Evolutionary conservation across 2,797 vertebrate genomes (phyloP), one percentile per base, ranked within the genome.

Genomic region (Cichlasoma orientale): DNA sequence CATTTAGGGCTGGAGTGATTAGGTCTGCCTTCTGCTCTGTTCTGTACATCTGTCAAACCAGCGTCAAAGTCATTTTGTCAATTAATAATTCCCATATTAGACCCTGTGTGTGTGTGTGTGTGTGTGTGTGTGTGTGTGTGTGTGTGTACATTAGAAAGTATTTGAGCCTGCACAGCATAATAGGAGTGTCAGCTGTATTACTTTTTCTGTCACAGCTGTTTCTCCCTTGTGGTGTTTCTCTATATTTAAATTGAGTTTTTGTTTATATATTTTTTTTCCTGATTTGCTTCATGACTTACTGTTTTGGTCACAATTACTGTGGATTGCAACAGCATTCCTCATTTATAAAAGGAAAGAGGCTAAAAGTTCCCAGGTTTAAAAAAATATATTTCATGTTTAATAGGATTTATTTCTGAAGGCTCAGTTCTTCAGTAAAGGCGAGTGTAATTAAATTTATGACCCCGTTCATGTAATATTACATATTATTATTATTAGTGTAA

Each of bases 61-160:
- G 54, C 12, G 18, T 90, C 90, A 92, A 88, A 87, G 80, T 86
- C 80, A 86, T 88, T 90, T 86, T 59, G 77, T 88, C 88, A 90
- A 89, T 90, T 81, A 90, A 86, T 86, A 90, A 87, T 75, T 59
- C 57, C 54, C 55, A 76, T 29, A 82, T 87, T 78, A 83, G 75
- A 52, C 31, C 38, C 3, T 33, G 69, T 55, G 74, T 57, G 27
- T 47, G 31, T n/a, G n/a, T n/a, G n/a, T n/a, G n/a, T 74, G 36
- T 63, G 18, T 72, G 54, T 31, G 13, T 66, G 25, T 61, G 12
- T 72, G 69, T 31, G 11, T 2, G 31, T 33, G 72, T 54, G 38
- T 44, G 38, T 68, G 31, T 29, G 16, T 63, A 44, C 23, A 18
- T 54, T 19, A n/a, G 9, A 27, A 11, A 59, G 33, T 12, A 14